Conservation (phyloP, 2,797 vertebrate genomes). For the Pygocentrus nattereri region DNA sequence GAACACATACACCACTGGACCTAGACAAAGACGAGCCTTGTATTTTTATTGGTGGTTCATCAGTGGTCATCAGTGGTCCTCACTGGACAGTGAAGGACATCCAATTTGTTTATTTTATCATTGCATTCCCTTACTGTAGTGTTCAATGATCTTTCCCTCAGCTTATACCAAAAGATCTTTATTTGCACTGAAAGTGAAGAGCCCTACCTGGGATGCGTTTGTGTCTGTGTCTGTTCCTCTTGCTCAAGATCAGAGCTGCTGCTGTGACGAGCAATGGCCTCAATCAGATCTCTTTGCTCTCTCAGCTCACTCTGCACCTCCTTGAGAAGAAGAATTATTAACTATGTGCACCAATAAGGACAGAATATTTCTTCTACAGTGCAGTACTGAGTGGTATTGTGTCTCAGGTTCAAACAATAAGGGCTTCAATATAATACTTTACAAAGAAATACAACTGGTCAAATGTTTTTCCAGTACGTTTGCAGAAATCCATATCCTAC, state of each 20-base stretch:
- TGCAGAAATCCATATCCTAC: neutral
- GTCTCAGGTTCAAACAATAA: neutral
- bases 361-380: neutral
- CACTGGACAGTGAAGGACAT: neutral
- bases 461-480: neutral
- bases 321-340: constrained; percentile 60
- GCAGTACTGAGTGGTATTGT: neutral
- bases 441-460: neutral
- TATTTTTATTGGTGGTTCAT: neutral
- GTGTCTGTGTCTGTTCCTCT: neutral
- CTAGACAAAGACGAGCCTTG: neutral
- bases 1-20: constrained; percentile 19
- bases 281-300: constrained; percentile 75
- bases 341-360: neutral
- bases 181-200: too few relatives aligned
- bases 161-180: too few relatives aligned
- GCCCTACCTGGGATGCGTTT: constrained; percentile 58
- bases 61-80: neutral
- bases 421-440: neutral
- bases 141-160: too few relatives aligned
- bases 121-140: neutral
- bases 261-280: constrained; percentile 68
- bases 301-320: constrained; percentile 65
- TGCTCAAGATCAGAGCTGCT: constrained; percentile 18
- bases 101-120: neutral